A percentile compares a stretch with the other conserved stretches of the same genome.
phyloP scores from a whole-genome alignment of 2,113 vertebrate species.

The Nothocercus nigrocapillus region DNA sequence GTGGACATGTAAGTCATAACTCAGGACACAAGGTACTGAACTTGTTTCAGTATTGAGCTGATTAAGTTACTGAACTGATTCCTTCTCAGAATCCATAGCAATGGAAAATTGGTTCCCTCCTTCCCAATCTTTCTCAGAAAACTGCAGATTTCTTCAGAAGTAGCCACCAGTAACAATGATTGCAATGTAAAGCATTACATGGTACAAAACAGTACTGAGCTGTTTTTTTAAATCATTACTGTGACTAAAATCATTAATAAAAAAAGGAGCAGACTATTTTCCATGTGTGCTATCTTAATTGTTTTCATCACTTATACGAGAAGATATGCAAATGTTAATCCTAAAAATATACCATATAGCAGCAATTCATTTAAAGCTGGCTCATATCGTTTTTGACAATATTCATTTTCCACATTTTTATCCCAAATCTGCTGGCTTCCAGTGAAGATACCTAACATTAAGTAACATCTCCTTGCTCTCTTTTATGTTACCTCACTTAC shows the following conservation, averaged over 20 bases:
- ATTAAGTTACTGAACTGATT: no score
- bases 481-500: background rate
- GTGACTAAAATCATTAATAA: background rate
- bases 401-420: background rate
- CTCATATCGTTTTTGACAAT: background rate
- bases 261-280: background rate
- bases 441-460: background rate
- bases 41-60: no score
- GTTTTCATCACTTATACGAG: background rate
- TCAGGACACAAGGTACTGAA: background rate
- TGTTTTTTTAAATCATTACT: background rate
- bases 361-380: background rate
- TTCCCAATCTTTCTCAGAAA: background rate
- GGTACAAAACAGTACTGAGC: background rate
- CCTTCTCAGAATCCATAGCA: background rate
- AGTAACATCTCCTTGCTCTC: background rate
- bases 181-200: background rate
- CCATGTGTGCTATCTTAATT: background rate
- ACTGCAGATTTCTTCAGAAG: background rate
- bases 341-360: background rate
- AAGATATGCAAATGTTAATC: background rate
- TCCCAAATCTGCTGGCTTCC: fast-evolving
- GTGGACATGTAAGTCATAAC: background rate
- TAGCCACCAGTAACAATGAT: background rate
- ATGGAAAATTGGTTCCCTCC: background rate